A percentile compares a stretch with the other conserved stretches of the same genome.
Conservation (phyloP, 2,797 vertebrate genomes). For the Eptatretus atami region DNA sequence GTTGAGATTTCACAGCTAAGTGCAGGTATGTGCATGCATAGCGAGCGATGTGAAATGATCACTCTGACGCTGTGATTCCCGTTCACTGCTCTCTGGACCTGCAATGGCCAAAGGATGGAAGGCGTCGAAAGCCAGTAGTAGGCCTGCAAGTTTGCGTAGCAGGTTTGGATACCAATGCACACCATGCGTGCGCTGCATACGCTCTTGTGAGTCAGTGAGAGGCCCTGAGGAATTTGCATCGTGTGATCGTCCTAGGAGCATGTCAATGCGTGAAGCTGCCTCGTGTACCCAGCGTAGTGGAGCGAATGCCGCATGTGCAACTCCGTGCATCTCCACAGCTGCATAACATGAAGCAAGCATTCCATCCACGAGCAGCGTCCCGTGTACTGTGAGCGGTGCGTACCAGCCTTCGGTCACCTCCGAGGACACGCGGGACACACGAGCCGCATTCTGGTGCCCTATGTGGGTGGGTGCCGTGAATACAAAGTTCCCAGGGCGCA, state of each 20-base stretch:
- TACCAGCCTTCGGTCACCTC: slow-evolving; percentile 43
- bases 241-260: no score
- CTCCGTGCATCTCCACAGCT: slow-evolving; percentile 41
- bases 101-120: slow-evolving; percentile 13
- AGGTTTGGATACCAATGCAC: slow-evolving; percentile 77
- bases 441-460: slow-evolving; percentile 20
- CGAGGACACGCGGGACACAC: slow-evolving; percentile 26
- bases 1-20: no score
- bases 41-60: no score
- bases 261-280: slow-evolving; percentile 10
- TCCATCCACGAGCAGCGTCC: slow-evolving; percentile 66
- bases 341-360: slow-evolving; percentile 76
- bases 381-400: slow-evolving; percentile 60
- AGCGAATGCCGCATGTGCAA: slow-evolving; percentile 53
- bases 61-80: no score
- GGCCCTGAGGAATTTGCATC: no score
- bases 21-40: no score
- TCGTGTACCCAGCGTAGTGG: slow-evolving; percentile 34
- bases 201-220: no score
- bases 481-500: slow-evolving; percentile 34
- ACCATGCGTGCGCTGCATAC: no score
- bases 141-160: slow-evolving; percentile 33
- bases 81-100: no score
- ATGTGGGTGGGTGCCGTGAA: slow-evolving; percentile 17
- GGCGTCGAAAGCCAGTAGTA: slow-evolving; percentile 24